phyloP scores from a whole-genome alignment of 2,888 invertebrate species.

The Xestia c-nigrum region DNA sequence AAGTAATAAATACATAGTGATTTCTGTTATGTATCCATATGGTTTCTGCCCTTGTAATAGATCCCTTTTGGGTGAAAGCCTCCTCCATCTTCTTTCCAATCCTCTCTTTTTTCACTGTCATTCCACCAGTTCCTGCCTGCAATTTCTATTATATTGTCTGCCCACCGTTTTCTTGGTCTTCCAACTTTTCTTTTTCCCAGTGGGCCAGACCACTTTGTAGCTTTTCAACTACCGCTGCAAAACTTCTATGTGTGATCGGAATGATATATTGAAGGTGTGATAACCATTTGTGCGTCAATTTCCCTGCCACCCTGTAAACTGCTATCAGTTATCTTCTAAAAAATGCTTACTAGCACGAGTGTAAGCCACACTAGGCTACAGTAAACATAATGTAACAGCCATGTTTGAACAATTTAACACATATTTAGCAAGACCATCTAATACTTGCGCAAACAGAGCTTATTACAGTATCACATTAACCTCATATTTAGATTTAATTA shows the following conservation, averaged over 20 bases:
- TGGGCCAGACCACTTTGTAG: too few species aligned
- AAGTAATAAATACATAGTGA: too few species aligned
- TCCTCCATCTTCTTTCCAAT: too few species aligned
- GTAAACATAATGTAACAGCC: constrained; percentile 39
- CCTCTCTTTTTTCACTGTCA: too few species aligned
- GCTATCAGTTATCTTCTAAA: not conserved
- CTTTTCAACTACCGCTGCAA: too few species aligned
- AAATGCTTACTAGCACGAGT: constrained; percentile 1
- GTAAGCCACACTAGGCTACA: not conserved
- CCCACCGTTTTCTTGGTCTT: too few species aligned
- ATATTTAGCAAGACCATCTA: constrained; percentile 50
- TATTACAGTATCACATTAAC: constrained; percentile 58
- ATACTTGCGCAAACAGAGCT: constrained; percentile 48
- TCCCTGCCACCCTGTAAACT: not conserved
- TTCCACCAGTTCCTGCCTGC: too few species aligned
- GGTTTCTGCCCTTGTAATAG: too few species aligned
- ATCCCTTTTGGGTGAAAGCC: too few species aligned
- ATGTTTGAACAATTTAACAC: constrained; percentile 56
- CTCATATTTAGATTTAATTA: constrained; percentile 55
- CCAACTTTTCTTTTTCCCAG: too few species aligned
- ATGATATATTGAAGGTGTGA: not conserved
- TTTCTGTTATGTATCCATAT: too few species aligned
- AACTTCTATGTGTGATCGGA: not conserved
- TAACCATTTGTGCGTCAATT: not conserved
- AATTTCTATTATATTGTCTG: too few species aligned